Base-by-base conservation (phyloP, 2,797 vertebrate genomes). In the Cheracebus regulus region DNA sequence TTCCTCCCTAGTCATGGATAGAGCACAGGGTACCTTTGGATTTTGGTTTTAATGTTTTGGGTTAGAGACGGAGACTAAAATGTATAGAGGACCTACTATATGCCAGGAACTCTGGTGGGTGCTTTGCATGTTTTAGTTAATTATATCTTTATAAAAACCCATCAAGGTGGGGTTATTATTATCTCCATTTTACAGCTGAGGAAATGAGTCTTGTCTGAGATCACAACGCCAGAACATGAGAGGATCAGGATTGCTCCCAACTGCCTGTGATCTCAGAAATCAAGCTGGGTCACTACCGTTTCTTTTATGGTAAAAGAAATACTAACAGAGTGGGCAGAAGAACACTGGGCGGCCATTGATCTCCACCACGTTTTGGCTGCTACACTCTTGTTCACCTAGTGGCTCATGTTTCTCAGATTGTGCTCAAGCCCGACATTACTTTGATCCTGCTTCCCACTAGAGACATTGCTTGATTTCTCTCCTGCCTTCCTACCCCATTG, bases 1-100 rank as follows among this genome's bases (percentile, higher is more conserved):
- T 97, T 97, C 95, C 83, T 79, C 48, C 20, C 19, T 8, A 12
- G n/a, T 84, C 83, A 72, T 11, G 93, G 39, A 14, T 7, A 11
- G 39, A 87, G 20, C 48, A 73, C 26, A 96, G 91, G 48, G 79
- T 92, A 86, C 80, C 48, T 82, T 82, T 87, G 80, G 15, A 93
- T 84, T 86, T 90, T 86, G 12, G 33, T 79, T 84, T 67, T 39
- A 84, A 30, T 17, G 15, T 46, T 94, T 30, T 30, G 48, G 46
- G 20, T 52, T 20, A 80, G 24, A 50, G 14, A 7, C 33, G 26
- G 92, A 90, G 36, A 41, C 24, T 50, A 41, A 80, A 83, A 7
- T 5, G 17, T 75, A 36, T 33, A 24, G 20, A 61, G 17, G 33
- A 2, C 82, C 46, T 85, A 4, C 58, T 50, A 0, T 17, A 24